Evolutionary conservation across 1,140 invertebrate species (phyloP), one percentile per base, ranked within the genome.

Genomic region (Penaeus chinensis): DNA sequence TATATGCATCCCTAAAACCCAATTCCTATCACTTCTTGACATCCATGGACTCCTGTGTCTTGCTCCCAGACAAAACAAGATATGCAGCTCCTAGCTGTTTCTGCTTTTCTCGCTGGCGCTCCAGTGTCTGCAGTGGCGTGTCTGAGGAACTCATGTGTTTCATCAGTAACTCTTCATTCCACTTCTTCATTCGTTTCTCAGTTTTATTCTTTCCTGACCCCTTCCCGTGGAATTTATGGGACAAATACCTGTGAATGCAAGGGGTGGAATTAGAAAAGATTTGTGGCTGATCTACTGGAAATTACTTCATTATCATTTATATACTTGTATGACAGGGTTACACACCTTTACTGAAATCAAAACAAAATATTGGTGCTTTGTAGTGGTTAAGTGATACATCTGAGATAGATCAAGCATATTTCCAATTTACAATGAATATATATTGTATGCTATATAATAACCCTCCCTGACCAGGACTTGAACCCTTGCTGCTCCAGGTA

Each of bases 191-290:
- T 91, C 98, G 94, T 92, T 99, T 99, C 92, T 99, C 99, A 66
- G 95, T 95, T 93, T 99, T 99, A 93, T 99, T 99, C 92, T 99
- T 99, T 76, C 99, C 98, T 16, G 98, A 98, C 24, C 98, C 98
- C 94, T 99, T 99, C 32, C 99, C 99, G 93, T 99, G 99, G 92
- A 99, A 99, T 93, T 99, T 98, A 92, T 99, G 98, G 24, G 97
- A 98, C 22, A 99, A 93, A 93, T 97, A 97, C 90, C 96, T 94
- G 89, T 11, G 87, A 90, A 90, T 16, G 82, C 19, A 89, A 85
- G 24, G 20, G 62, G 54, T 42, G 32, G 22, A 13, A 18, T 54
- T 4, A 69, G 11, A 22, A 22, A 62, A 80, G 42, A 18, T 27
- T 61, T 61, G 5, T 61, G 62, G 32, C 32, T 32, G 32, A 32